Conservation (phyloP, 2,797 vertebrate species). For the Manis crassicaudata region DNA sequence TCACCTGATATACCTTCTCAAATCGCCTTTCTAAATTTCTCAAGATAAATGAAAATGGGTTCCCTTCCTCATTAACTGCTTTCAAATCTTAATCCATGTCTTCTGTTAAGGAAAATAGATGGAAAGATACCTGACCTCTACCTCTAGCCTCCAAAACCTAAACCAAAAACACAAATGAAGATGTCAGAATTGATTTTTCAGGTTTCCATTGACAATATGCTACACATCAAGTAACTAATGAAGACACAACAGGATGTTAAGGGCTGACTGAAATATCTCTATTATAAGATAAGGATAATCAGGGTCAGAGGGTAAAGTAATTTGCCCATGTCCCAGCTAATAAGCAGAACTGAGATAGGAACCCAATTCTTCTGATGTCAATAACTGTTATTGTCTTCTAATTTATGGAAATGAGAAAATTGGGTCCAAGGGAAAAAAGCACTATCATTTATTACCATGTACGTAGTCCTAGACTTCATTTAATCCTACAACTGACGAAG, state of each 20-base stretch:
- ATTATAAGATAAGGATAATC: neutral
- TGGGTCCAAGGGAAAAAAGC: neutral
- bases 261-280: neutral
- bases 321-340: neutral
- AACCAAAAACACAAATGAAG: neutral
- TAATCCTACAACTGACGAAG: conserved; percentile 2
- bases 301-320: neutral
- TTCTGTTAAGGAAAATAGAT: conserved; percentile 13
- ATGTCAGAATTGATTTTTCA: conserved; percentile 33
- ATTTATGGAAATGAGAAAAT: neutral
- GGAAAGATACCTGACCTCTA: neutral
- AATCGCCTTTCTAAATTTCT: neutral
- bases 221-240: neutral
- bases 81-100: conserved; percentile 5
- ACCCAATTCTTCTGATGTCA: neutral
- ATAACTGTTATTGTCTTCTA: neutral
- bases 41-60: conserved; percentile 12
- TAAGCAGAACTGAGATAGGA: neutral
- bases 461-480: neutral
- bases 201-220: neutral
- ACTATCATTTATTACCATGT: neutral
- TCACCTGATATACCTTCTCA: neutral
- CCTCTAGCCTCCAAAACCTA: neutral
- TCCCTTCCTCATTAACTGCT: neutral
- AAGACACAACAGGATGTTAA: neutral